Evolutionary conservation across 2,113 vertebrate species (phyloP).

Genomic region (Antechinus stuartii): DNA sequence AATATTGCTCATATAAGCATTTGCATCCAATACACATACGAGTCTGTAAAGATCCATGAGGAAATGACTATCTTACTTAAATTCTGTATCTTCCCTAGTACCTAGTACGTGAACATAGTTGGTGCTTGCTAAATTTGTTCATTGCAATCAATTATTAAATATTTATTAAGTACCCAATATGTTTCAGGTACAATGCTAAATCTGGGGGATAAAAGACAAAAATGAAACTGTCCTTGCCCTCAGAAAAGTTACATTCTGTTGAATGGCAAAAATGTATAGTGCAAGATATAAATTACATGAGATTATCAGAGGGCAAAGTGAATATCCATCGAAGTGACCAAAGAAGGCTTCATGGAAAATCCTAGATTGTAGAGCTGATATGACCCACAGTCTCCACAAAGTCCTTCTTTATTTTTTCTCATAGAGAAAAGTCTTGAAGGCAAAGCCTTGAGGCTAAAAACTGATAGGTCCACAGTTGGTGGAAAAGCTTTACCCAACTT

Average conservation of each 20-base stretch:
- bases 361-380: neutral
- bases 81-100: neutral
- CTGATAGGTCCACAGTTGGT: neutral
- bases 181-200: neutral
- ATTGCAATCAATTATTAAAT: neutral
- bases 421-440: neutral
- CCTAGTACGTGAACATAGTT: neutral
- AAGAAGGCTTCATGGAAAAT: neutral
- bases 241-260: neutral
- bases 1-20: neutral
- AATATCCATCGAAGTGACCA: neutral
- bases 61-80: neutral
- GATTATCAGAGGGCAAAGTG: neutral
- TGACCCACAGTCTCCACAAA: neutral
- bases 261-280: neutral
- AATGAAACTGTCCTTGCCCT: neutral
- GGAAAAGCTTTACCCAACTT: neutral
- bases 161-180: neutral
- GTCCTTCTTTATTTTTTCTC: neutral
- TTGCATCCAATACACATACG: neutral
- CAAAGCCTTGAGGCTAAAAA: neutral
- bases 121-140: neutral
- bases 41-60: neutral
- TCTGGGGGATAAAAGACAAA: neutral
- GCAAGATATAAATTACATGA: neutral